These are phyloP conservation scores for Chelidonichthys spinosus DNA, from an alignment of 2,797 vertebrate genomes.

Conservation along the genomic window DNA sequence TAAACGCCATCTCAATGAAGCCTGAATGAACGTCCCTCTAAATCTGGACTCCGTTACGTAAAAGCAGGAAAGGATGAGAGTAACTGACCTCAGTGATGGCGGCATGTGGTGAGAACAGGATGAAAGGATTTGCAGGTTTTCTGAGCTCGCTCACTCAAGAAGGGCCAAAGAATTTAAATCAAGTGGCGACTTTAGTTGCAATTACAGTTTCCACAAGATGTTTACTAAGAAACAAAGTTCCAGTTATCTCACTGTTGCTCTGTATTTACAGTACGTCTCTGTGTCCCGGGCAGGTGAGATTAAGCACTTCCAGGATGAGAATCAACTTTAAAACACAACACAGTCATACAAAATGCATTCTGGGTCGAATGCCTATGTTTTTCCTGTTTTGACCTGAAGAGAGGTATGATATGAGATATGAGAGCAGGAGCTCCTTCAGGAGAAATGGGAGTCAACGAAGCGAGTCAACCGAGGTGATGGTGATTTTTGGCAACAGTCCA, in stretches of 20 bases:
- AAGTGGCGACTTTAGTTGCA: not conserved
- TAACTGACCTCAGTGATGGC: conserved; percentile 67
- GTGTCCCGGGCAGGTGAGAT: not conserved
- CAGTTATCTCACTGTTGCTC: too few species aligned
- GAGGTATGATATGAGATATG: not conserved
- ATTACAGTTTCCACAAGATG: not conserved
- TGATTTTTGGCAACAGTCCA: not conserved
- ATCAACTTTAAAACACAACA: too few species aligned
- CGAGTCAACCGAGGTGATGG: not conserved
- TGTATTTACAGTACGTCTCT: too few species aligned
- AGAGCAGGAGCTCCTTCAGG: not conserved
- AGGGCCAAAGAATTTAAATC: conserved; percentile 7
- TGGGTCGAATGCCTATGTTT: not conserved
- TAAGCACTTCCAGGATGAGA: not conserved
- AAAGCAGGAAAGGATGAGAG: conserved; percentile 52
- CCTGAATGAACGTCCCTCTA: not conserved
- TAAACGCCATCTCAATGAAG: too few species aligned
- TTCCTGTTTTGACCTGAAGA: not conserved
- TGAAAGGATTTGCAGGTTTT: conserved; percentile 77
- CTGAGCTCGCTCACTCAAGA: conserved; percentile 63
- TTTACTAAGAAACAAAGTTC: not conserved
- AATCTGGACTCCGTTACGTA: conserved; percentile 59
- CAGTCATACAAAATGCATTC: too few species aligned
- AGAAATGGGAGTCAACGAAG: not conserved
- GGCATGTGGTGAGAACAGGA: conserved; percentile 74